Evolutionary conservation across 2,888 invertebrate species (phyloP), one percentile per base, ranked within the genome.

Genomic region (Trachelus iudaicus): DNA sequence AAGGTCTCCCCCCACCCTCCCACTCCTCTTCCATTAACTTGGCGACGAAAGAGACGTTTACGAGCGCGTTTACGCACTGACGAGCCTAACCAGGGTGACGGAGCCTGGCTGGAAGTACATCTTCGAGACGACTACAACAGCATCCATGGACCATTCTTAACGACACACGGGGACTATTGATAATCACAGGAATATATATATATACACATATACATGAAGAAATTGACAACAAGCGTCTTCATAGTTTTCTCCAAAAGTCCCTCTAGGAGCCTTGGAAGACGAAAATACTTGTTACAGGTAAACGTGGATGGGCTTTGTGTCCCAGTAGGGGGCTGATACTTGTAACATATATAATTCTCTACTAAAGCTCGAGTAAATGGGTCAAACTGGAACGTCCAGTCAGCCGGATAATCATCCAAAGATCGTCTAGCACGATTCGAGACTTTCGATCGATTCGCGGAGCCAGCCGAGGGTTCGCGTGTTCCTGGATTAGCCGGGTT

Each of bases 21-120:
- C 1, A 12, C 12, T 1, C 34, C 34, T 9, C 4, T 71, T 71
- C 68, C 71, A 33, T 33, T 71, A 35, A 34, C 73, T 68, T 13
- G 31, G 31, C 73, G 75, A 73, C 76, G 35, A 34, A 34, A 23
- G 74, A 75, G 69, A 75, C 74, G 69, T 77, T 77, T 77, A 77
- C 77, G 77, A 77, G 69, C 31, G 34, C 74, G 37, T 77, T 75
- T 77, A 77, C 71, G 77, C 69, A 74, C 75, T 34, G 75, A 71
- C 69, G 77, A 74, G 75, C 34, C 75, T 75, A 69, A 75, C 71
- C 56, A 23, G 56, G 56, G 9, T 56, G 56, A 56, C 56, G 56
- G 23, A 56, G 56, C 56, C 56, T 56, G 9, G 56, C 56, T 56
- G 56, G 56, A 56, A 23, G 56, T 56, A 23, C 56, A 23, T 56